Conservation (phyloP, 2,113 vertebrate species). For the Gavialis gangeticus region DNA sequence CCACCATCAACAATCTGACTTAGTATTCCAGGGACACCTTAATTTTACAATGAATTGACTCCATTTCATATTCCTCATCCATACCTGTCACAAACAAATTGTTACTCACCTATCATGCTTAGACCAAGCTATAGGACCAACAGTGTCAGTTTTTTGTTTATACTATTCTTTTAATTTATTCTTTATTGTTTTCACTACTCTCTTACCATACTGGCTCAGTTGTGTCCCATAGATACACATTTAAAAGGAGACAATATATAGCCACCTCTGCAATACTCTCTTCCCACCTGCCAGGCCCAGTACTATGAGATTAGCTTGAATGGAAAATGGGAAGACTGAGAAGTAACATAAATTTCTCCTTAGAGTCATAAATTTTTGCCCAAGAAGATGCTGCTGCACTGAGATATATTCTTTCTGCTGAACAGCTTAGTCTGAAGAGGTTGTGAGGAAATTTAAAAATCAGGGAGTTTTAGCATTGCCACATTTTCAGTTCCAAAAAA, state of each 20-base stretch:
- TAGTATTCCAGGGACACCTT: not conserved
- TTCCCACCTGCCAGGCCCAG: not conserved
- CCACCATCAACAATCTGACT: not conserved
- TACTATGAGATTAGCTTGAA: not conserved
- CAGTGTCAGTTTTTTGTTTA: not conserved
- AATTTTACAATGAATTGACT: not conserved
- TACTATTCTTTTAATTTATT: not conserved
- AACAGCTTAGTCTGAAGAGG: not conserved
- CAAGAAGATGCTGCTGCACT: not conserved
- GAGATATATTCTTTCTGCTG: not conserved
- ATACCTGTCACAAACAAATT: not conserved
- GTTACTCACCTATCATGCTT: not conserved
- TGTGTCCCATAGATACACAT: not conserved
- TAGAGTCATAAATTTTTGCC: not conserved
- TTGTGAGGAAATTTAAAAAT: not conserved
- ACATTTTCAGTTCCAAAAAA: too few relatives aligned
- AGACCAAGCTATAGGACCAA: not conserved
- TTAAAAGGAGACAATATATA: not conserved
- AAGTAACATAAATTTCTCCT: not conserved
- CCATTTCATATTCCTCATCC: not conserved
- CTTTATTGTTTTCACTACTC: not conserved
- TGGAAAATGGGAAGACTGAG: not conserved
- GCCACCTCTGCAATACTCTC: not conserved
- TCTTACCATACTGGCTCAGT: not conserved
- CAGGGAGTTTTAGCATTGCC: not conserved